Evolutionary conservation across 2,888 invertebrate genomes (phyloP).

Genomic region (Troides oblongomaculatus): DNA sequence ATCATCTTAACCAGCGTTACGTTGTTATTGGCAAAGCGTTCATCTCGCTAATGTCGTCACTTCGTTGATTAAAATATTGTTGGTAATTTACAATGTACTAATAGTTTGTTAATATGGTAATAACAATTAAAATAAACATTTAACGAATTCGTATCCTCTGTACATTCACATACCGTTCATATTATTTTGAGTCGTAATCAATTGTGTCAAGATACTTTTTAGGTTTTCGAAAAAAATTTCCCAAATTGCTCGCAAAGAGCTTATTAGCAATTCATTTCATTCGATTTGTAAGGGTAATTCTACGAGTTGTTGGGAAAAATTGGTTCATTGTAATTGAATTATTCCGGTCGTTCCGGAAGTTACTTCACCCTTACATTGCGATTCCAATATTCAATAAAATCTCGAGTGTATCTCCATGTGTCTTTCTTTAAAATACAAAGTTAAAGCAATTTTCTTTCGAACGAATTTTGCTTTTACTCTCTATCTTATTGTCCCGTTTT

Average conservation of each 20-base stretch:
- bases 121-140: too few species aligned
- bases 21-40: too few species aligned
- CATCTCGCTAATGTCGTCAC: too few species aligned
- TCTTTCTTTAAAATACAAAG: not conserved
- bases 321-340: conserved; percentile 22
- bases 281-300: conserved; percentile 16
- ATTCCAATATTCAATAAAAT: conserved; percentile 13
- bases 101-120: too few species aligned
- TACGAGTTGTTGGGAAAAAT: conserved; percentile 10
- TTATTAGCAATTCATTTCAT: conserved; percentile 10
- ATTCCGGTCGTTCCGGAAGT: conserved; percentile 13
- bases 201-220: not conserved
- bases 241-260: conserved; percentile 6
- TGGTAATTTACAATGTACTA: too few species aligned
- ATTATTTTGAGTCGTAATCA: not conserved
- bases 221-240: not conserved
- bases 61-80: too few species aligned
- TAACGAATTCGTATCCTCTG: too few species aligned
- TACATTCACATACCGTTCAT: not conserved
- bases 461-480: too few species aligned
- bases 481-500: too few species aligned
- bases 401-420: not conserved
- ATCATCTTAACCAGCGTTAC: too few species aligned
- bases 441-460: too few species aligned
- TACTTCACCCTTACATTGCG: conserved; percentile 5